These are phyloP conservation scores for Eustalomyia histrio DNA, from an alignment of 2,888 invertebrate genomes.

Conservation along the genomic window DNA sequence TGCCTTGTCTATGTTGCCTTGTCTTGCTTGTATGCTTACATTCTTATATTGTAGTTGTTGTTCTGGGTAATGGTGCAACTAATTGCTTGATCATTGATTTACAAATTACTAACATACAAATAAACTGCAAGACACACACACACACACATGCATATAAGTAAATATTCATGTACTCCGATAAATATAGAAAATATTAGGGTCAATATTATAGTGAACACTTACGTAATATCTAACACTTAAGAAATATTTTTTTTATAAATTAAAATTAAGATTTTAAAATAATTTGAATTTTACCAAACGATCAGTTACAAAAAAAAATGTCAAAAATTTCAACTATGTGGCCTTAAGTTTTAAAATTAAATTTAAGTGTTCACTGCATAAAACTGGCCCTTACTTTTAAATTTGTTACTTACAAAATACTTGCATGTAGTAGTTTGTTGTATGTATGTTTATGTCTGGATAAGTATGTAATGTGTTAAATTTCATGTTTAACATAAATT, in stretches of 20 bases:
- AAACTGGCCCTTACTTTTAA: too few relatives aligned
- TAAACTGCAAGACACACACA: not conserved
- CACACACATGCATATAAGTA: not conserved
- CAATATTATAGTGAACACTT: too few relatives aligned
- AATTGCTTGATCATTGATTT: constrained; percentile 68
- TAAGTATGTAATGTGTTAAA: constrained; percentile 34
- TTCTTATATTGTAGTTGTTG: constrained; percentile 44
- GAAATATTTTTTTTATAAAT: too few relatives aligned
- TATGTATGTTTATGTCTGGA: constrained; percentile 13
- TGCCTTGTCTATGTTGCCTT: constrained; percentile 27
- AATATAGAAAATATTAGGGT: constrained; percentile 17
- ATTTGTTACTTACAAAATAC: constrained; percentile 5
- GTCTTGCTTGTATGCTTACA: constrained; percentile 17
- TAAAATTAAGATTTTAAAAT: too few relatives aligned
- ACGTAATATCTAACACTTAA: too few relatives aligned
- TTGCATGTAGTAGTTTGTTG: not conserved
- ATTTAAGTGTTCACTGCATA: too few relatives aligned
- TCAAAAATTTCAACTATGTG: too few relatives aligned
- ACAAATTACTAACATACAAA: constrained; percentile 19
- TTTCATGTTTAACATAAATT: constrained; percentile 64
- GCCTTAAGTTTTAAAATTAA: too few relatives aligned
- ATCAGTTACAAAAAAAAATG: too few relatives aligned
- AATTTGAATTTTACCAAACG: too few relatives aligned
- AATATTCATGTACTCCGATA: not conserved
- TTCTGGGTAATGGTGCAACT: constrained; percentile 66